These are phyloP conservation scores for Panorpa germanica DNA, from an alignment of 2,888 invertebrate species.

Conservation along the genomic window DNA sequence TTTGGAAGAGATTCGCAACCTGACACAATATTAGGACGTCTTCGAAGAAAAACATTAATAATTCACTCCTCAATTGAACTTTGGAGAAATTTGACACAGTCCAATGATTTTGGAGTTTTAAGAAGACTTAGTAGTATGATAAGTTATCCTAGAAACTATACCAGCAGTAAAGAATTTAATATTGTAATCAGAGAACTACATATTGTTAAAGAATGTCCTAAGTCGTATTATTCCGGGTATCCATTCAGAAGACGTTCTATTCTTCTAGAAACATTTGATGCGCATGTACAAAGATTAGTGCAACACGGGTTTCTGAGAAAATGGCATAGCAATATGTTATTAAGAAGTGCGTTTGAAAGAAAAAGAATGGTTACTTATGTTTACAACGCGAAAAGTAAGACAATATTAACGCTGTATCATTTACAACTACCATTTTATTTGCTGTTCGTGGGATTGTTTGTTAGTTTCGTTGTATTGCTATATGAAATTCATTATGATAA, in stretches of 20 bases:
- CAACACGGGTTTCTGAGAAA: slow-evolving; percentile 12
- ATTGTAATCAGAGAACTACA: slow-evolving; percentile 11
- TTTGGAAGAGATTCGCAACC: slow-evolving; percentile 11
- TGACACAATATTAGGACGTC: slow-evolving; percentile 4
- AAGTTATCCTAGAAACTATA: slow-evolving; percentile 7
- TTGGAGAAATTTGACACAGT: slow-evolving; percentile 5
- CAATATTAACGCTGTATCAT: slow-evolving; percentile 11
- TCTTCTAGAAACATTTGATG: slow-evolving; percentile 12
- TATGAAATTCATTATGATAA: no score
- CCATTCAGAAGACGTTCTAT: slow-evolving; percentile 13
- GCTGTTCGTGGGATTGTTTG: slow-evolving; percentile 8
- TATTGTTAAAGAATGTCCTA: slow-evolving; percentile 12
- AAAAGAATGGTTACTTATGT: no score
- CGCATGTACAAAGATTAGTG: slow-evolving; percentile 10
- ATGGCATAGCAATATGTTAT: slow-evolving; percentile 12
- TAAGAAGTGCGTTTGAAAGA: no score
- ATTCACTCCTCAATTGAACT: slow-evolving; percentile 8
- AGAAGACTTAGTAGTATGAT: not conserved
- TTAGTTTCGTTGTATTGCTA: slow-evolving; percentile 9
- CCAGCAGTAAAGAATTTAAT: slow-evolving; percentile 3
- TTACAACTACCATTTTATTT: slow-evolving; percentile 12
- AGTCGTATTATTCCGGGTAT: slow-evolving; percentile 13
- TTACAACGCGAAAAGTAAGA: slow-evolving; percentile 5
- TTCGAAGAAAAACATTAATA: not conserved
- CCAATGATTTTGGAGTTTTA: slow-evolving; percentile 7